Conservation (phyloP, 2,797 vertebrate genomes). For the Trematomus bernacchii region DNA sequence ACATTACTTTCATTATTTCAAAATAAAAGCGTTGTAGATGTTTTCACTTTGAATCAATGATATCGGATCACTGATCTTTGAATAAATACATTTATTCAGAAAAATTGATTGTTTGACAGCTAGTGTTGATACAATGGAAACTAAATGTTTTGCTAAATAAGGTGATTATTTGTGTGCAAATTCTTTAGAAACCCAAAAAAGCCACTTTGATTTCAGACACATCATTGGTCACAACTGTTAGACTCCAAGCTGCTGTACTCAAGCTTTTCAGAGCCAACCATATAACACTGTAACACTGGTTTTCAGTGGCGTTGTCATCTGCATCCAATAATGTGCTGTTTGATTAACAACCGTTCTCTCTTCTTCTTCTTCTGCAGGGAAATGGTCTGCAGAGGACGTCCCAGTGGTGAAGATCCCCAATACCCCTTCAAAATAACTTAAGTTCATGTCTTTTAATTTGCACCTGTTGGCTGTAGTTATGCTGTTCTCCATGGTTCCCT, state of each 20-base stretch:
- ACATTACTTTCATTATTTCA: no score
- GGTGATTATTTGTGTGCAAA: no score
- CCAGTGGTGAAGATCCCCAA: conserved; percentile 73
- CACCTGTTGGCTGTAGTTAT: conserved; percentile 41
- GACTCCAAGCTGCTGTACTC: background rate
- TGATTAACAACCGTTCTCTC: background rate
- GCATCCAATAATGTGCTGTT: background rate
- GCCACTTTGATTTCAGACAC: no score
- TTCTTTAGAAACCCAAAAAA: background rate
- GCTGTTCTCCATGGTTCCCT: conserved; percentile 37
- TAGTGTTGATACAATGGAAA: no score
- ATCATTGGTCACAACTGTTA: background rate
- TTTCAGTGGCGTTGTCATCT: background rate
- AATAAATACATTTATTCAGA: no score
- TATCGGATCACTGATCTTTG: no score
- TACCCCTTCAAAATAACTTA: background rate
- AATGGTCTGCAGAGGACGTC: conserved; percentile 66
- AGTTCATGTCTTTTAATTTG: conserved; percentile 29
- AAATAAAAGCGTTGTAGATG: no score
- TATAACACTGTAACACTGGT: background rate
- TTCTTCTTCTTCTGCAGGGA: conserved; percentile 66
- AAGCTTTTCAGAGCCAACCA: background rate
- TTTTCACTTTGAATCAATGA: no score
- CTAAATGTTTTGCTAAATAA: no score
- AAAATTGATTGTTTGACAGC: no score